phyloP scores from a whole-genome alignment of 2,797 vertebrate species.

The Galago senegalensis region DNA sequence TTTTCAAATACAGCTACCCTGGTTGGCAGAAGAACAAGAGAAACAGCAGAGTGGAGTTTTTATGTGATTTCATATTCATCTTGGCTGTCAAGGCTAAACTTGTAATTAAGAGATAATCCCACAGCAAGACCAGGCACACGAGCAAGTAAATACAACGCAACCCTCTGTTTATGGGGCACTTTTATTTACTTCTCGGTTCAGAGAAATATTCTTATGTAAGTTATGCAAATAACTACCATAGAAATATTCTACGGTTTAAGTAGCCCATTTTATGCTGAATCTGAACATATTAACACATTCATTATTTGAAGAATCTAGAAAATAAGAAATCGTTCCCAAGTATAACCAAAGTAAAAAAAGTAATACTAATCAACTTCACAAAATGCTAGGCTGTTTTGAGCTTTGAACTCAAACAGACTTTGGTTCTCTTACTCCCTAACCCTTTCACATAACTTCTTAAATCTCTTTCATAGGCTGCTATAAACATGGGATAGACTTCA shows the following conservation, averaged over 20 bases:
- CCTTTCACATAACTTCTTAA: not conserved
- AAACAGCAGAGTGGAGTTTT: constrained; percentile 81
- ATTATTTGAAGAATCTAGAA: constrained; percentile 19
- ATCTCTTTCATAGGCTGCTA: not conserved
- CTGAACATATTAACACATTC: constrained; percentile 16
- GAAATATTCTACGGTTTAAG: constrained; percentile 16
- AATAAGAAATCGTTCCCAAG: not conserved
- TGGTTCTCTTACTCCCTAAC: not conserved
- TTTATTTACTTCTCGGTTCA: constrained; percentile 65
- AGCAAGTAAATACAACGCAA: constrained; percentile 66
- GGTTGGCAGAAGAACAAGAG: constrained; percentile 71
- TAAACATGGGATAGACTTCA: not conserved
- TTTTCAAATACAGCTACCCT: constrained; percentile 62
- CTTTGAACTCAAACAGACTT: not conserved
- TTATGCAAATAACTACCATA: constrained; percentile 67
- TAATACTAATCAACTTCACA: not conserved
- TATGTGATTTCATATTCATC: constrained; percentile 81
- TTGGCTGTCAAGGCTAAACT: constrained; percentile 83
- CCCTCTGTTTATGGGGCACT: constrained; percentile 56
- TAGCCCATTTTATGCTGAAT: constrained; percentile 26
- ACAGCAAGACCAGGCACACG: constrained; percentile 70
- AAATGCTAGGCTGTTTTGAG: not conserved
- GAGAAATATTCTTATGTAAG: constrained; percentile 36
- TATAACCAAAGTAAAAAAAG: not conserved
- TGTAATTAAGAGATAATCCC: constrained; percentile 85